These are phyloP conservation scores for Cheirogaleus medius DNA, from an alignment of 2,113 vertebrate species.

Conservation along the genomic window DNA sequence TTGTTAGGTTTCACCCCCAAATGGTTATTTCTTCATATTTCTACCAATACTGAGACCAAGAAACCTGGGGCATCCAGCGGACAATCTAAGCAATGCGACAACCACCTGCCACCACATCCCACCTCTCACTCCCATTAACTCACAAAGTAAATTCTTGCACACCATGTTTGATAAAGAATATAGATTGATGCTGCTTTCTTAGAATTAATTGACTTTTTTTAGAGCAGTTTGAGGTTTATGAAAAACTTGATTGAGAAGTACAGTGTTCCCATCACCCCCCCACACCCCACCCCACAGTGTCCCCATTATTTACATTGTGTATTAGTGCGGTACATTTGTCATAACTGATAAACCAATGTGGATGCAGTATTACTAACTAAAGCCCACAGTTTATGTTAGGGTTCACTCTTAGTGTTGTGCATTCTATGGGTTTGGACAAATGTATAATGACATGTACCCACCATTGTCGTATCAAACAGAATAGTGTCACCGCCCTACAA, in stretches of 20 bases:
- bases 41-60: background rate
- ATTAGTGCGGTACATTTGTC: background rate
- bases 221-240: background rate
- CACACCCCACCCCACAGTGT: background rate
- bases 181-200: background rate
- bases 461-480: background rate
- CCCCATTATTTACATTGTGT: background rate
- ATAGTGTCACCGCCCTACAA: background rate
- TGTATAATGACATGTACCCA: background rate
- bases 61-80: background rate
- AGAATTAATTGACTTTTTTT: background rate
- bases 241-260: background rate
- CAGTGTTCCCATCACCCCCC: background rate
- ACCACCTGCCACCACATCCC: background rate
- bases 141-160: too few species aligned
- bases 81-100: background rate
- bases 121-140: background rate
- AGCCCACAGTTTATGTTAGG: background rate
- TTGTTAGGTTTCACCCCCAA: background rate
- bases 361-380: background rate
- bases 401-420: background rate
- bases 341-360: background rate
- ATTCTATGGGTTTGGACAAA: background rate
- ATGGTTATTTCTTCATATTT: background rate
- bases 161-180: background rate